Evolutionary conservation across 2,113 vertebrate genomes (phyloP).

Genomic region (Echinops telfairi): DNA sequence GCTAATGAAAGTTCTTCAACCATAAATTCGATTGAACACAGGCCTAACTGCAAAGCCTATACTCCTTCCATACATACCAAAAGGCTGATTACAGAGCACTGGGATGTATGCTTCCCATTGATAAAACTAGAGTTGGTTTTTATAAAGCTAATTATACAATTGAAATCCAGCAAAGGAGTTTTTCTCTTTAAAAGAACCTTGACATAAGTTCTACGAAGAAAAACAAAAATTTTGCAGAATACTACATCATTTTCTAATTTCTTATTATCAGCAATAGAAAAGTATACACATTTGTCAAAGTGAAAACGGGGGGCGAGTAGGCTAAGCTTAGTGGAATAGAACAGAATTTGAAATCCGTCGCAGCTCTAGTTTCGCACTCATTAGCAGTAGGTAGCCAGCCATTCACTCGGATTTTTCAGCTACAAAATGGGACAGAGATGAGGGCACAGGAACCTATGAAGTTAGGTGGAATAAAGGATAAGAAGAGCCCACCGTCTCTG

Average conservation of each 20-base stretch:
- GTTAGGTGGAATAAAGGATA: neutral
- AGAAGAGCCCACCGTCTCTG: neutral
- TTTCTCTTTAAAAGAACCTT: neutral
- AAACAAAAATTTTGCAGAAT: slow-evolving; percentile 19
- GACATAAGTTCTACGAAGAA: neutral
- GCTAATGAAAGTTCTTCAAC: neutral
- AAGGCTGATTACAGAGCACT: neutral
- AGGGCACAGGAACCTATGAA: neutral
- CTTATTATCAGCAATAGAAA: slow-evolving; percentile 38
- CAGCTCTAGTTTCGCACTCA: neutral
- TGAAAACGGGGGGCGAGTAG: neutral
- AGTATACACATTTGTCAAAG: slow-evolving; percentile 15
- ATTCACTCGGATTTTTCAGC: neutral
- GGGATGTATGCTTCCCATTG: no score
- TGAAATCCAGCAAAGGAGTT: neutral
- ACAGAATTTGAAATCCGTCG: neutral
- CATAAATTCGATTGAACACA: neutral
- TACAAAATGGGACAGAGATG: neutral
- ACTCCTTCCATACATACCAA: neutral
- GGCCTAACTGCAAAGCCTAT: neutral
- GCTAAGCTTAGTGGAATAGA: neutral
- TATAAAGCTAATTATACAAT: slow-evolving; percentile 41
- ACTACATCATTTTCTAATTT: neutral
- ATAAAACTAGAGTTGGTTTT: neutral
- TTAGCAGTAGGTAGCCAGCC: neutral